Conservation (phyloP, 2,888 invertebrate genomes). For the Pheosia tremula region DNA sequence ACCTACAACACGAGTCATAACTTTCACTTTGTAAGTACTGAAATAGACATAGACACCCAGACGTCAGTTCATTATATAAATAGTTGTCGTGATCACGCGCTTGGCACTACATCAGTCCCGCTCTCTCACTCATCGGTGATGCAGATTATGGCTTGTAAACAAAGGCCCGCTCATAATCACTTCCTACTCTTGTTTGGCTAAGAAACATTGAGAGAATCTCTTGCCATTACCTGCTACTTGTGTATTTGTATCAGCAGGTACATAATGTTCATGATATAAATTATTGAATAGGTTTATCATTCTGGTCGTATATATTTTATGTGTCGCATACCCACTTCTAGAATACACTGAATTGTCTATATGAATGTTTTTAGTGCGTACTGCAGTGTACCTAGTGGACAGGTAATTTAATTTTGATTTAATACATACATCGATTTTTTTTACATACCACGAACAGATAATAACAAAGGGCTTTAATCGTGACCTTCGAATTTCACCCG, state of each 20-base stretch:
- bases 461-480: background rate
- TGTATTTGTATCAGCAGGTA: background rate
- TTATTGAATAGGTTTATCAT: background rate
- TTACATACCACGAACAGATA: background rate
- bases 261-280: background rate
- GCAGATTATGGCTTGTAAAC: slow-evolving; percentile 30
- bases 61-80: slow-evolving; percentile 47
- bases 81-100: slow-evolving; percentile 54
- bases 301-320: background rate
- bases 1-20: slow-evolving; percentile 38
- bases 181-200: slow-evolving; percentile 25
- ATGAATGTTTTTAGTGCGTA: background rate
- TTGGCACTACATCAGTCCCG: slow-evolving; percentile 41
- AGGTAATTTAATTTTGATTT: background rate
- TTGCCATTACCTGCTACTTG: background rate
- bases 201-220: background rate
- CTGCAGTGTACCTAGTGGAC: background rate
- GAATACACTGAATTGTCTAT: background rate
- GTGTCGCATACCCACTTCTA: background rate
- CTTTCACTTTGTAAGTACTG: slow-evolving; percentile 54
- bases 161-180: slow-evolving; percentile 15
- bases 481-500: background rate
- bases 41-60: slow-evolving; percentile 53
- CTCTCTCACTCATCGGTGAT: slow-evolving; percentile 29
- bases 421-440: background rate